Evolutionary conservation across 1,140 invertebrate genomes (phyloP).

Genomic region (Atopsyche davidsoni): DNA sequence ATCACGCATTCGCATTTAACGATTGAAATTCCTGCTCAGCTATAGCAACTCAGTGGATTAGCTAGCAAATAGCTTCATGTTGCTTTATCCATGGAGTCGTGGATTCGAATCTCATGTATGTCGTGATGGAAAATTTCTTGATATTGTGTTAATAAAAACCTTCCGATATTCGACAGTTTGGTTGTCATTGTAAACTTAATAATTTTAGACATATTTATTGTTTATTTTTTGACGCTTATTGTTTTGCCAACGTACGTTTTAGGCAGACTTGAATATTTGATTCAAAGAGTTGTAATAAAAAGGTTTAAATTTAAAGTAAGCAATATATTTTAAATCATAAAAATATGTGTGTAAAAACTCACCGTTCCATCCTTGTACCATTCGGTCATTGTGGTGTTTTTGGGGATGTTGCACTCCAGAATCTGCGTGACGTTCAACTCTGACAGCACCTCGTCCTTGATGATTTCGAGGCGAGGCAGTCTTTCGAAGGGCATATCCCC

Average conservation of each 20-base stretch:
- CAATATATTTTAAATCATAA: neutral
- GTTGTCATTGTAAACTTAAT: neutral
- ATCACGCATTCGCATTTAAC: no score
- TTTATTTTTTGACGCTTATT: neutral
- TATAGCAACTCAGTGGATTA: no score
- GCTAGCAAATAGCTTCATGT: no score
- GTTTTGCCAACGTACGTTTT: neutral
- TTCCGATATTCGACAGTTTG: no score
- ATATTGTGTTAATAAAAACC: no score
- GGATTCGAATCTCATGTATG: no score
- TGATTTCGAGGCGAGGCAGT: conserved; percentile 20
- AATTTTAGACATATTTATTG: neutral
- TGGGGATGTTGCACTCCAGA: conserved; percentile 25
- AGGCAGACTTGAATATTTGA: neutral
- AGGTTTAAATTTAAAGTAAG: neutral
- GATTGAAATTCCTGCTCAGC: no score
- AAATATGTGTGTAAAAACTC: neutral
- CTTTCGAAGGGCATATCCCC: conserved; percentile 24
- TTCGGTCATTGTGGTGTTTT: conserved; percentile 21
- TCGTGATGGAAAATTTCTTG: no score
- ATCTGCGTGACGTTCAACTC: conserved; percentile 28
- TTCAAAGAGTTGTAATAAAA: neutral
- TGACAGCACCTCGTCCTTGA: conserved; percentile 23
- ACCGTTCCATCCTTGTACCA: conserved; percentile 28
- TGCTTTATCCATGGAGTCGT: no score